Percentiles rank a stretch among this genome's conserved stretches.
phyloP scores from a whole-genome alignment of 2,888 invertebrate species.

The Lasioglossum vierecki region DNA sequence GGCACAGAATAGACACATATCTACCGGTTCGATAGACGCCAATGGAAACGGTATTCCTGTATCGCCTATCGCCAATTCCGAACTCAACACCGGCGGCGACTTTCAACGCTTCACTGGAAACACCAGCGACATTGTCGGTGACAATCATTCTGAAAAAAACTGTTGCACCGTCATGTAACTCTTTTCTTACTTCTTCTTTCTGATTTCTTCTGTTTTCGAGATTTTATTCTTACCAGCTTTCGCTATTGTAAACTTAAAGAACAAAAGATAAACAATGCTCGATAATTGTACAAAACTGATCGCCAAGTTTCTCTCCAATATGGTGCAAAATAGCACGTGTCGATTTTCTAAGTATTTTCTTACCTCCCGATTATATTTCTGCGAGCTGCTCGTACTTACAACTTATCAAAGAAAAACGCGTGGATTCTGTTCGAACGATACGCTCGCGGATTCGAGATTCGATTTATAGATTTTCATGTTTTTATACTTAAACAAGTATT shows the following conservation, averaged over 20 bases:
- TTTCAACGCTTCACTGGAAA: constrained; percentile 87
- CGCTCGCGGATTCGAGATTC: constrained; percentile 1
- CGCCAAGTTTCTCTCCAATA: constrained; percentile 15
- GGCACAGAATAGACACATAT: constrained; percentile 91
- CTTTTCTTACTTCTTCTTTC: constrained; percentile 11
- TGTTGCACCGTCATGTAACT: constrained; percentile 91
- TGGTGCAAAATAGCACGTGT: not conserved
- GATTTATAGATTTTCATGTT: constrained; percentile 21
- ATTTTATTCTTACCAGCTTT: not conserved
- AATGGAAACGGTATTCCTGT: constrained; percentile 83
- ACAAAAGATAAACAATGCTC: constrained; percentile 8
- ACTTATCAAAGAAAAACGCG: not conserved
- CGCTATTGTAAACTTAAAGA: constrained; percentile 27
- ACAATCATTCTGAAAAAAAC: constrained; percentile 88
- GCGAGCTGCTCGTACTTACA: constrained; percentile 2
- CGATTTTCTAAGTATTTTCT: constrained; percentile 10
- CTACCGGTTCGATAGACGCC: constrained; percentile 83
- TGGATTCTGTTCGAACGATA: not conserved
- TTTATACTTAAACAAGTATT: constrained; percentile 59
- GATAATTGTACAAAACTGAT: constrained; percentile 36
- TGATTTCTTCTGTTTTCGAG: not conserved
- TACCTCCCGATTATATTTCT: constrained; percentile 11
- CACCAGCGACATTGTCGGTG: constrained; percentile 92
- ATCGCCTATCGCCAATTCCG: constrained; percentile 80
- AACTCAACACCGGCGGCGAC: constrained; percentile 83